Evolutionary conservation across 2,888 invertebrate species (phyloP).

Genomic region (Hybos culiciformis): DNA sequence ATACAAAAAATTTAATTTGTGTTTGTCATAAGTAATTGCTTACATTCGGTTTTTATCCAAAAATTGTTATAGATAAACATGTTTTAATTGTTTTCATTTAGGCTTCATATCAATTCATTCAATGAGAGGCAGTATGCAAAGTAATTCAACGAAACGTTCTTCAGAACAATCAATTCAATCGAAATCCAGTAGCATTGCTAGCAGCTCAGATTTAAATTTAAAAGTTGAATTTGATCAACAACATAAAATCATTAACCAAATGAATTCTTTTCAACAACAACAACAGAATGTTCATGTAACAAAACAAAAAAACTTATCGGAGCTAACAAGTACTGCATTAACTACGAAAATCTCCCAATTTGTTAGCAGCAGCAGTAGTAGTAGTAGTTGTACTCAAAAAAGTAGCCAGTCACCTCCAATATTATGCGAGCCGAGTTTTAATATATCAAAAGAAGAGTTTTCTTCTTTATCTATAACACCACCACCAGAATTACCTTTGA

Average conservation of each 20-base stretch:
- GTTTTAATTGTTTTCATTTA: constrained; percentile 19
- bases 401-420: no score
- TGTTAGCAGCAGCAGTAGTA: constrained; percentile 17
- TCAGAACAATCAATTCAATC: constrained; percentile 43
- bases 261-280: no score
- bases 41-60: no score
- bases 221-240: no score
- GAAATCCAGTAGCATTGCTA: constrained; percentile 14
- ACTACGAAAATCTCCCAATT: constrained; percentile 18
- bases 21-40: no score
- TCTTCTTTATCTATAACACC: constrained; percentile 5
- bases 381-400: constrained; percentile 18
- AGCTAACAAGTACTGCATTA: no score
- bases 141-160: constrained; percentile 44
- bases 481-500: constrained; percentile 45
- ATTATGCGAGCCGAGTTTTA: no score
- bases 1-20: no score
- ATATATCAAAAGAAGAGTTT: constrained; percentile 9
- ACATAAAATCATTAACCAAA: no score
- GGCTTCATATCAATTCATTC: constrained; percentile 52
- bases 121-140: constrained; percentile 47
- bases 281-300: no score
- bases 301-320: no score
- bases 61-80: no score
- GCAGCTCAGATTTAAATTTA: constrained; percentile 12